These are phyloP conservation scores for Tineola bisselliella DNA, from an alignment of 2,888 invertebrate genomes.

Conservation along the genomic window DNA sequence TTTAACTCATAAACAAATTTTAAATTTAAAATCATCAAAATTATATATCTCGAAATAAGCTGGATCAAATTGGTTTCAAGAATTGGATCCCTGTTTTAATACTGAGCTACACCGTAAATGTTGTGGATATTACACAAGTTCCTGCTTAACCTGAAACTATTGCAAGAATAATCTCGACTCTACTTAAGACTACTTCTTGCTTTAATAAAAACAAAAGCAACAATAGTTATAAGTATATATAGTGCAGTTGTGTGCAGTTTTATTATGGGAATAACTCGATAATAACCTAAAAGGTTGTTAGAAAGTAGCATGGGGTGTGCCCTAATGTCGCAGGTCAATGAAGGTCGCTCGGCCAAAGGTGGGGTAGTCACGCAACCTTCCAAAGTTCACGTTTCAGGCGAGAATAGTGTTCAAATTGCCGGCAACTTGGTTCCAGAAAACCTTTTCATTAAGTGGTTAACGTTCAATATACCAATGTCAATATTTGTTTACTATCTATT, in stretches of 20 bases:
- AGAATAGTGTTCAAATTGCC: conserved; percentile 14
- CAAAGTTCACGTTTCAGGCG: conserved; percentile 23
- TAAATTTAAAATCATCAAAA: no score
- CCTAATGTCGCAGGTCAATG: conserved; percentile 37
- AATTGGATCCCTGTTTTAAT: not conserved
- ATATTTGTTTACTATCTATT: not conserved
- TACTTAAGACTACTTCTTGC: not conserved
- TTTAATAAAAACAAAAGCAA: not conserved
- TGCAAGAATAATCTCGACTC: not conserved
- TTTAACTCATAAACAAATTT: no score
- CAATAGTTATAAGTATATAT: not conserved
- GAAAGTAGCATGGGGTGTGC: conserved; percentile 24
- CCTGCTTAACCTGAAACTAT: not conserved
- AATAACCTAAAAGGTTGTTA: not conserved
- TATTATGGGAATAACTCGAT: not conserved
- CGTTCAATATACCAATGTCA: not conserved
- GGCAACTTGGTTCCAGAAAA: not conserved
- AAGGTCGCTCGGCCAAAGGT: conserved; percentile 32
- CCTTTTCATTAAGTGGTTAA: conserved; percentile 1
- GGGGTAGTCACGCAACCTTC: conserved; percentile 38
- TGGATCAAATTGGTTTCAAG: not conserved
- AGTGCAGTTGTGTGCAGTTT: not conserved
- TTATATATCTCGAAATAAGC: no score
- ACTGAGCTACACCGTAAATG: not conserved
- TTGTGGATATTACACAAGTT: not conserved